These are phyloP conservation scores for Endotricha flammealis DNA, from an alignment of 2,888 invertebrate genomes.

Conservation along the genomic window DNA sequence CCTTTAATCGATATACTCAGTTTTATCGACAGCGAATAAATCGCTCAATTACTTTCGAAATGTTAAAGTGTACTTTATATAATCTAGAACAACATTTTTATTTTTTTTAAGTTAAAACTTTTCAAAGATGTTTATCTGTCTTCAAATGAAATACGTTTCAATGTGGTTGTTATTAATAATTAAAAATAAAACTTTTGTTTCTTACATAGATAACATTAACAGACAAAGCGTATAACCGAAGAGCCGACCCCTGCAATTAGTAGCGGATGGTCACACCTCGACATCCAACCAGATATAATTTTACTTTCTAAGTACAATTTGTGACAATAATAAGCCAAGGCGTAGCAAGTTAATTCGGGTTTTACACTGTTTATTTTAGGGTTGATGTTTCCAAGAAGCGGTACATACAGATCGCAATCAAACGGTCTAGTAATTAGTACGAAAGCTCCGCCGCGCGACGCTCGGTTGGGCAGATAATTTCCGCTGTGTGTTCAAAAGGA, in stretches of 20 bases:
- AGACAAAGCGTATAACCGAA: slow-evolving; percentile 7
- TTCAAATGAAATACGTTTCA: neutral
- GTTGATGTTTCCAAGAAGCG: slow-evolving; percentile 33
- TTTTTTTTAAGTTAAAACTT: slow-evolving; percentile 7
- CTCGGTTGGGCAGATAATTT: slow-evolving; percentile 75
- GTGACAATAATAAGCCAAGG: slow-evolving; percentile 69
- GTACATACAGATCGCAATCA: slow-evolving; percentile 63
- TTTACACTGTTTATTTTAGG: slow-evolving; percentile 32
- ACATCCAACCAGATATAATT: slow-evolving; percentile 70
- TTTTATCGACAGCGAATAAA: slow-evolving; percentile 20
- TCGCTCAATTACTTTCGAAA: slow-evolving; percentile 9
- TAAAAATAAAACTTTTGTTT: slow-evolving; percentile 4
- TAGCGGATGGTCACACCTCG: slow-evolving; percentile 75
- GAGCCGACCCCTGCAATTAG: slow-evolving; percentile 66
- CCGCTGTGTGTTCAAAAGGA: slow-evolving; percentile 74
- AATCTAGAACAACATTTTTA: neutral
- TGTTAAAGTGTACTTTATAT: slow-evolving; percentile 9
- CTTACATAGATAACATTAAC: neutral
- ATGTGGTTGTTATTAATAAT: neutral
- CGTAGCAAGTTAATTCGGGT: slow-evolving; percentile 30
- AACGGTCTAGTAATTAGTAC: slow-evolving; percentile 74
- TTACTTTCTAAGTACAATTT: slow-evolving; percentile 73
- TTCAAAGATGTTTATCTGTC: slow-evolving; percentile 15
- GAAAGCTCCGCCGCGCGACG: slow-evolving; percentile 65
- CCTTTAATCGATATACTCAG: slow-evolving; percentile 36